Evolutionary conservation across 2,888 invertebrate genomes (phyloP).

Genomic region (Leptinotarsa tumamoca): DNA sequence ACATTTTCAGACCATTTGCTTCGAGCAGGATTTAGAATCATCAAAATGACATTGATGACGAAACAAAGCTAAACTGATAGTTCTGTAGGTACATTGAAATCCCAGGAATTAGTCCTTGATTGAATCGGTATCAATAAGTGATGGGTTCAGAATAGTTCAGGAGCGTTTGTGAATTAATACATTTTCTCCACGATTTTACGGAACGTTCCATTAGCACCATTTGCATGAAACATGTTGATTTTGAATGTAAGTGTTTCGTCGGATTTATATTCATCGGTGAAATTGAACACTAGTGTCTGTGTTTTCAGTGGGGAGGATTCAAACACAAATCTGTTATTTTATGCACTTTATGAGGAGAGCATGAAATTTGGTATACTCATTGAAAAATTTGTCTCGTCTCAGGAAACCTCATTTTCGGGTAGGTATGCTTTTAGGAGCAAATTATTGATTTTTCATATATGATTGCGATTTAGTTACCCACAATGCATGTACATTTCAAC

Average conservation of each 20-base stretch:
- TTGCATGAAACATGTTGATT: constrained; percentile 15
- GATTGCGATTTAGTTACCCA: too few species aligned
- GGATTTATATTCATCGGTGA: background rate
- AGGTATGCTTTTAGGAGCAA: too few species aligned
- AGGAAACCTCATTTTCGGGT: too few species aligned
- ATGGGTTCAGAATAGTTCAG: background rate
- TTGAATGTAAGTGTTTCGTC: background rate
- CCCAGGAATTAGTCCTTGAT: constrained; percentile 19
- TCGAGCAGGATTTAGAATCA: background rate
- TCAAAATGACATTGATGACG: constrained; percentile 12
- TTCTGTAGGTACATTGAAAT: background rate
- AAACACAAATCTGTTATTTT: too few species aligned
- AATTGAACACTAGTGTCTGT: background rate
- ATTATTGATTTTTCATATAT: too few species aligned
- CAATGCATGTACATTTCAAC: too few species aligned
- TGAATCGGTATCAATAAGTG: constrained; percentile 16
- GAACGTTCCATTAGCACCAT: constrained; percentile 4
- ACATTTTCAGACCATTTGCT: background rate
- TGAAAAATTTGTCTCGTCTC: too few species aligned
- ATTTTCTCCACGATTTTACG: background rate
- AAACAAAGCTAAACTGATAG: background rate
- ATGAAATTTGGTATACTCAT: too few species aligned
- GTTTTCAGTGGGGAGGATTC: background rate
- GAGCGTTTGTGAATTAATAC: constrained; percentile 1
- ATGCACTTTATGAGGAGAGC: too few species aligned